Base-by-base conservation (phyloP, 2,888 invertebrate genomes). In the Eumacrocentrus americanus region DNA sequence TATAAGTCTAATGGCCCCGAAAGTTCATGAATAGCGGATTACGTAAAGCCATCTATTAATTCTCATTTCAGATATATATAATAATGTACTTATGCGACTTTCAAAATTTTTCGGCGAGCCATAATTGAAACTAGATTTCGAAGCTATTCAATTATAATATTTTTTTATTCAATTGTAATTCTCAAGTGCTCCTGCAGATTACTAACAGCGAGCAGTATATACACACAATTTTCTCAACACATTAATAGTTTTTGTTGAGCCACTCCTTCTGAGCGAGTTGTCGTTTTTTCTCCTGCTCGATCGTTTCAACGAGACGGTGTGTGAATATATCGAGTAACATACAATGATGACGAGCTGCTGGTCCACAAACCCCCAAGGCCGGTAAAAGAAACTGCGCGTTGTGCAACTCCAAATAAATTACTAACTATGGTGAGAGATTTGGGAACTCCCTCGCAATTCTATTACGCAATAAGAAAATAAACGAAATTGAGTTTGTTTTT, bases 1-100 rank as follows among this genome's bases (percentile, higher is more conserved):
- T 29, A 72, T 71, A n/a, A 74, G 67, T 67, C 68, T 72, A 71
- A 69, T 71, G 71, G 70, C 9, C 69, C 70, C 73, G 71, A 73
- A 73, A 74, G 69, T 53, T 52, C 50, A 18, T 29, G 9, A 38
- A 38, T 38, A 14, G 38, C 12, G 23, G 37, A 12, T 73, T 72
- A 72, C 67, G 70, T 68, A 72, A 74, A 54, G 4, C n/a, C n/a
- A n/a, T n/a, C n/a, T n/a, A n/a, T n/a, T n/a, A n/a, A n/a, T n/a
- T n/a, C n/a, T n/a, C n/a, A n/a, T n/a, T n/a, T n/a, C n/a, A n/a
- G n/a, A n/a, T n/a, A n/a, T n/a, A n/a, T n/a, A n/a, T n/a, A n/a
- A n/a, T n/a, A n/a, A n/a, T n/a, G n/a, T n/a, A n/a, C n/a, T n/a
- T n/a, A n/a, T n/a, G n/a, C n/a, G n/a, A n/a, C n/a, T n/a, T n/a